A percentile compares a stretch with the other conserved stretches of the same genome.
phyloP scores from a whole-genome alignment of 2,888 invertebrate genomes.

The Dendrolimus pini region DNA sequence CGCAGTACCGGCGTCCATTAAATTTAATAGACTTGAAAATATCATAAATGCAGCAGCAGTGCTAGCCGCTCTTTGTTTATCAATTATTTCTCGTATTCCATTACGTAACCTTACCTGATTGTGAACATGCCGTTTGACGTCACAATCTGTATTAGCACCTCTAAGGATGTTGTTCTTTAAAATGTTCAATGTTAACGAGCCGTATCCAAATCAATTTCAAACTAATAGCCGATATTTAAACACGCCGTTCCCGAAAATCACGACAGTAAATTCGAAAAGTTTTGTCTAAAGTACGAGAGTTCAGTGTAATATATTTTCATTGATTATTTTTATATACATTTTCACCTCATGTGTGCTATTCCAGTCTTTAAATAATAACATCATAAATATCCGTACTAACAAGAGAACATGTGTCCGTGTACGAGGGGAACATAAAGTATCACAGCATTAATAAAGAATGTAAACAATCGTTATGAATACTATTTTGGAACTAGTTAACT shows the following conservation, averaged over 20 bases:
- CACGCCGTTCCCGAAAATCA: constrained; percentile 1
- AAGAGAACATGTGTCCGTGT: no score
- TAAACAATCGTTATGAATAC: no score
- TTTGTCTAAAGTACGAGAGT: background rate
- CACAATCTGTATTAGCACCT: constrained; percentile 11
- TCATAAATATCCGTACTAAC: no score
- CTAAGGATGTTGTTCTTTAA: constrained; percentile 13
- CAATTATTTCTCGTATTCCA: no score
- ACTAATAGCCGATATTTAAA: constrained; percentile 6
- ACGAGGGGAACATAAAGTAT: no score
- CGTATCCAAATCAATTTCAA: constrained; percentile 1
- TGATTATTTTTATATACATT: background rate
- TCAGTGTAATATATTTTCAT: background rate
- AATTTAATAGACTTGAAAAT: constrained; percentile 25
- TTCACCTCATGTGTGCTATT: background rate
- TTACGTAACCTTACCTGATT: background rate
- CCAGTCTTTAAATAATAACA: no score
- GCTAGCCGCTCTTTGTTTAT: no score
- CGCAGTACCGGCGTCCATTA: constrained; percentile 21
- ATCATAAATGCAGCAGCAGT: no score
- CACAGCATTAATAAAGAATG: no score
- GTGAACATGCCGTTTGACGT: constrained; percentile 10
- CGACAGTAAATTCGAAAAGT: constrained; percentile 7
- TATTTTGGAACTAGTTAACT: no score
- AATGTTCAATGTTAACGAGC: constrained; percentile 8